phyloP scores from a whole-genome alignment of 2,797 vertebrate genomes.

The Mareca penelope region DNA sequence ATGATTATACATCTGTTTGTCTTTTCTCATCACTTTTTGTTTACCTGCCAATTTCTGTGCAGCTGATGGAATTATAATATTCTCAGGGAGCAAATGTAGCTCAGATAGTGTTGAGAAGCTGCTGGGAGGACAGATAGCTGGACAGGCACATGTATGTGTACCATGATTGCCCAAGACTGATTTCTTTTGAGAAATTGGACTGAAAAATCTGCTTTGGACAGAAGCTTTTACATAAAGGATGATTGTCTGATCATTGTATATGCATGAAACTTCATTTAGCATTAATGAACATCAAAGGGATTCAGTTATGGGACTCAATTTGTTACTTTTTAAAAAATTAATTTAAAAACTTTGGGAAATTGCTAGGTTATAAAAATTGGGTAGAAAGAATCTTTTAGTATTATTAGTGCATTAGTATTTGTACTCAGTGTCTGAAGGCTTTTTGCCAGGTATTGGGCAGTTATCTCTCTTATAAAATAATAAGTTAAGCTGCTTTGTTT shows the following conservation, averaged over 20 bases:
- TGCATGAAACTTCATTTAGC: not conserved
- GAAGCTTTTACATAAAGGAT: not conserved
- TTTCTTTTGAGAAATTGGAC: not conserved
- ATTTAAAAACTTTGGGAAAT: not conserved
- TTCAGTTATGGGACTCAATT: not conserved
- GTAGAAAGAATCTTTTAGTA: not conserved
- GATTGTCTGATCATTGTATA: not conserved
- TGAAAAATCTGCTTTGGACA: not conserved
- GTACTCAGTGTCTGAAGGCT: not conserved
- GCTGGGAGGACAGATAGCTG: not conserved
- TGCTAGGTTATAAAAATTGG: not conserved
- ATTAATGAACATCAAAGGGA: not conserved
- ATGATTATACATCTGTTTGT: not conserved
- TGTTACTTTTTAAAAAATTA: not conserved
- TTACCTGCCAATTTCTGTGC: not conserved
- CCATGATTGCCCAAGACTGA: not conserved
- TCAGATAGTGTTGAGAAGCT: not conserved
- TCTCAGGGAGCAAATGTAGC: not conserved
- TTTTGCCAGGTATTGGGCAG: not conserved
- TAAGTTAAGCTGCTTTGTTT: not conserved
- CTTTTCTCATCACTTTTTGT: not conserved
- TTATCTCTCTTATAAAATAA: not conserved
- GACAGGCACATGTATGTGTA: rapidly evolving
- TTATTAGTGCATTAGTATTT: not conserved
- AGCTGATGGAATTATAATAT: not conserved